phyloP scores from a whole-genome alignment of 2,797 vertebrate genomes.

The Amblyopsis hoosieri region DNA sequence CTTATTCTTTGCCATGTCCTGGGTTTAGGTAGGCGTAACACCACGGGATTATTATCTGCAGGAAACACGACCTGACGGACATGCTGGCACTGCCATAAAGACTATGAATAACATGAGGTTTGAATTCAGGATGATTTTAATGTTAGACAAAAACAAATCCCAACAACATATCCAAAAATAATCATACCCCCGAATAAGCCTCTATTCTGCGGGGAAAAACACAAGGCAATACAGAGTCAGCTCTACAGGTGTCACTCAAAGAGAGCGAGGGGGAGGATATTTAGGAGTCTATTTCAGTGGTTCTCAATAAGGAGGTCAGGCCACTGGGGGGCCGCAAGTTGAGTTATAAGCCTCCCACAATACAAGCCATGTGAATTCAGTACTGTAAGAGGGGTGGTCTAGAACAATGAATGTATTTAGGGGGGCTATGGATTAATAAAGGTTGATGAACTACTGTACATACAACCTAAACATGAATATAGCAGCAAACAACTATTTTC shows the following conservation, averaged over 20 bases:
- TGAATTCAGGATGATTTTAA: background rate
- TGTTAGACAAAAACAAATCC: background rate
- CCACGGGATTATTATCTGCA: constrained; percentile 21
- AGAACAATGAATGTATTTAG: too few relatives aligned
- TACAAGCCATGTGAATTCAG: too few relatives aligned
- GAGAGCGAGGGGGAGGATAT: constrained; percentile 10
- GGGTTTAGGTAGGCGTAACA: background rate
- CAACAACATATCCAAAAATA: background rate
- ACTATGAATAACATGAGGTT: background rate
- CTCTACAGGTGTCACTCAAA: constrained; percentile 8
- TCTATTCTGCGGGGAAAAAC: background rate
- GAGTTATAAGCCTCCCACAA: too few relatives aligned
- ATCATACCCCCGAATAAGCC: constrained; percentile 11
- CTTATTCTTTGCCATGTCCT: constrained; percentile 2
- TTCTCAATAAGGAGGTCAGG: constrained; percentile 10
- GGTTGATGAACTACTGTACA: too few relatives aligned
- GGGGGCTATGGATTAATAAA: too few relatives aligned
- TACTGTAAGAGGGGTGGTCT: too few relatives aligned
- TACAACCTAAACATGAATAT: too few relatives aligned
- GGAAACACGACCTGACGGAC: constrained; percentile 10
- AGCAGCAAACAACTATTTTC: too few relatives aligned
- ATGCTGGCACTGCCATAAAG: constrained; percentile 5
- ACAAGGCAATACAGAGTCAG: constrained; percentile 23
- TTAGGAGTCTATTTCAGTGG: constrained; percentile 8
- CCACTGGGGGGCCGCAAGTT: too few relatives aligned